These are phyloP conservation scores for Proterorhinus semilunaris DNA, from an alignment of 2,113 vertebrate species.

Conservation along the genomic window DNA sequence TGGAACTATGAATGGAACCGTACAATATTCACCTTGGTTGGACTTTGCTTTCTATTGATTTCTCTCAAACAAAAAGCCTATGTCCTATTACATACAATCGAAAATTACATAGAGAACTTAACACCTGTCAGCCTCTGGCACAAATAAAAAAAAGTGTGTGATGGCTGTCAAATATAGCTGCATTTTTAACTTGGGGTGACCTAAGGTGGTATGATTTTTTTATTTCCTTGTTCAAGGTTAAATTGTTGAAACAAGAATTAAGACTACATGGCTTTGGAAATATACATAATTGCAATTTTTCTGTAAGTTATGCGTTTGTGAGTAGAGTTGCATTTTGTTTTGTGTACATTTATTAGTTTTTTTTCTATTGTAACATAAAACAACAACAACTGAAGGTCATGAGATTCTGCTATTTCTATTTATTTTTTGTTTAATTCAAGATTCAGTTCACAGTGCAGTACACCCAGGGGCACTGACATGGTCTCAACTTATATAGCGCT, in stretches of 20 bases:
- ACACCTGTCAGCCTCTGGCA: neutral
- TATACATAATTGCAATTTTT: no score
- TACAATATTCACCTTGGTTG: neutral
- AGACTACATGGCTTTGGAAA: neutral
- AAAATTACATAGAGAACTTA: neutral
- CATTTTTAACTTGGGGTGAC: conserved; percentile 3
- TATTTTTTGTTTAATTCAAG: no score
- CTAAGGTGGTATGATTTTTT: neutral
- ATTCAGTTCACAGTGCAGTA: no score
- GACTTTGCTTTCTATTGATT: neutral
- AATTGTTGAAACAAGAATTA: neutral
- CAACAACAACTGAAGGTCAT: no score
- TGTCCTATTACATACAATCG: neutral
- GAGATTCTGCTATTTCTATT: no score
- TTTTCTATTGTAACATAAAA: no score
- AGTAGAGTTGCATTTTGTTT: no score
- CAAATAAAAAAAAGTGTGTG: neutral
- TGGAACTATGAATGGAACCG: neutral
- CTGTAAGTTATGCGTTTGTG: no score
- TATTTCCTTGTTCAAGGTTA: no score
- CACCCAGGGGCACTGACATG: no score
- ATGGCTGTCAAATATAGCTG: neutral
- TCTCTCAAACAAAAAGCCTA: neutral
- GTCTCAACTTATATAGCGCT: no score
- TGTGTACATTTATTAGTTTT: no score